Percentiles rank a stretch among this genome's conserved stretches.
These are phyloP conservation scores for Malurus splendens DNA, from an alignment of 2,797 vertebrate species.

Conservation along the genomic window DNA sequence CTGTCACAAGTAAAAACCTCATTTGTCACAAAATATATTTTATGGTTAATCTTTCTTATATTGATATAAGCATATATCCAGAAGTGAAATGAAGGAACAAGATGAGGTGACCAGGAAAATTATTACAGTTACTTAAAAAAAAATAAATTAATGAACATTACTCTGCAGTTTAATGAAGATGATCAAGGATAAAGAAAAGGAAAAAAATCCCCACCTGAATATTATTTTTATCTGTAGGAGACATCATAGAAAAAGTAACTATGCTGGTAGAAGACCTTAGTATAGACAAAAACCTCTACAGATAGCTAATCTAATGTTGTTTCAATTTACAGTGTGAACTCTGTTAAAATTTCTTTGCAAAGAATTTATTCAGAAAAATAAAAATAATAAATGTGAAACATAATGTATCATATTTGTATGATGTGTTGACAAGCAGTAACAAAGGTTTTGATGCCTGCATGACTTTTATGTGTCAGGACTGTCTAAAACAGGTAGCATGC, in stretches of 20 bases:
- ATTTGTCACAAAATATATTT: not conserved
- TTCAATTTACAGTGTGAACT: not conserved
- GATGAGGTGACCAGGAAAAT: not conserved
- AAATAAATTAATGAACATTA: not conserved
- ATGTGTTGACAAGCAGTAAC: not conserved
- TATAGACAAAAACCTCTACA: not conserved
- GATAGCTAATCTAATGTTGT: not conserved
- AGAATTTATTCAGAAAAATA: not conserved
- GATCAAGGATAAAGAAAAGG: not conserved
- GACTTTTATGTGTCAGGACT: accelerated
- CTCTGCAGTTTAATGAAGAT: not conserved
- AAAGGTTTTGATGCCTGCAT: not conserved
- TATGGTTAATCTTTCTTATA: not conserved
- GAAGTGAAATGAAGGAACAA: not conserved
- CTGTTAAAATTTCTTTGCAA: not conserved
- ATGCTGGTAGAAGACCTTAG: not conserved
- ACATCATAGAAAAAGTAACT: not conserved
- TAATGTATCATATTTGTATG: not conserved
- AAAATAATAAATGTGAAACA: not conserved
- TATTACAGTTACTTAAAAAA: not conserved
- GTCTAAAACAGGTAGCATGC: not conserved
- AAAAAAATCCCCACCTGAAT: accelerated
- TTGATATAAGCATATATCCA: not conserved
- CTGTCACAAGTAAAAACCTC: not conserved
- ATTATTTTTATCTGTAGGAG: not conserved